Evolutionary conservation across 1,140 invertebrate species (phyloP), one percentile per base, ranked within the genome.

Genomic region (Cyclargus thomasi): DNA sequence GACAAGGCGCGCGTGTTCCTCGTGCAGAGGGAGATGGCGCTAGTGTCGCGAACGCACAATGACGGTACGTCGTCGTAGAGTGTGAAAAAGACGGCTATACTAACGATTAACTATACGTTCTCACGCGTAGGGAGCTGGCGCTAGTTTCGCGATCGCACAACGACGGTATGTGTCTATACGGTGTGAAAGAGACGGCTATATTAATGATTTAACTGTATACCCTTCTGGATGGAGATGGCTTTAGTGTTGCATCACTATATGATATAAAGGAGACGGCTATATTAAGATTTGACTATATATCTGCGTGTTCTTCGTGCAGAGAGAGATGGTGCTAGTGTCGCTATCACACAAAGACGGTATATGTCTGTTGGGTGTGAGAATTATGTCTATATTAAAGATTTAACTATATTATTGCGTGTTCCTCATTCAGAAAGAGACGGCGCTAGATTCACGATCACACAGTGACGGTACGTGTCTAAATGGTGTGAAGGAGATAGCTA

Each of bases 1-100:
- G 93, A 94, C 79, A 93, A 95, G 80, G 96, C 95, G 21, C 92
- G 95, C 67, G 90, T 94, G 18, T 96, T 95, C 83, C 91, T 98
- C 36, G 93, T 95, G 17, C 93, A 94, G 70, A 91, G 96, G 11
- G 95, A 97, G 86, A 94, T 95, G 71, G 92, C 93, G 81, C 84
- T 96, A 67, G 91, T 94, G 1, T 47, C 95, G 95, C 76, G 90
- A 93, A 11, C 93, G 79, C 93, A 92, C 20, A 93, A 94, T 64
- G 91, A 81, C 10, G 72, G 83, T 35, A 63, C n/a, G 62, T 23
- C n/a, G 29, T 29, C 29, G 6, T 29, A 29, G n/a, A 8, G 29
- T 7, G 29, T 29, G 29, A 29, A 29, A 29, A 8, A 29, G 29
- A 29, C 29, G 29, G 5, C 5, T 29, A 53, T 53, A 53, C 16